A percentile compares a stretch with the other conserved stretches of the same genome.
Conservation (phyloP, 1,140 invertebrate genomes). For the Epicauta chinensis region DNA sequence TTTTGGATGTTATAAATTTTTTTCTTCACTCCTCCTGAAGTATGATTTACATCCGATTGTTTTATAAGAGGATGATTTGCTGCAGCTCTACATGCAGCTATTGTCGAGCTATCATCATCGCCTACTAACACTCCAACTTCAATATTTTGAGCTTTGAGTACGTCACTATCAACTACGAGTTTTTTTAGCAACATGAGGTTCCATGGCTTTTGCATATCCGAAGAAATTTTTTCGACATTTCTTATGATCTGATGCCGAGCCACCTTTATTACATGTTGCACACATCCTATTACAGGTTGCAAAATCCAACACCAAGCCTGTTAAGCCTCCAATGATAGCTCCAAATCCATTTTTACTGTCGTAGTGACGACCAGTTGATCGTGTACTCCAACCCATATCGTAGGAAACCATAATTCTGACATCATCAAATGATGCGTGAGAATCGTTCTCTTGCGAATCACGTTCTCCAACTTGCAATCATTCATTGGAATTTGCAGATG, state of each 20-base stretch:
- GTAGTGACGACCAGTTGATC: too few relatives aligned
- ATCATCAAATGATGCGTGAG: too few relatives aligned
- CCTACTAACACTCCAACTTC: conserved; percentile 2
- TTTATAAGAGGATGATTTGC: background rate
- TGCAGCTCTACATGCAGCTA: background rate
- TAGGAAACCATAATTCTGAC: too few relatives aligned
- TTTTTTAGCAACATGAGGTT: background rate
- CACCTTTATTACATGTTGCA: too few relatives aligned
- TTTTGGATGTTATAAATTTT: background rate
- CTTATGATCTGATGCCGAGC: background rate
- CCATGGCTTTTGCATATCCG: background rate
- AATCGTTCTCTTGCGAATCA: too few relatives aligned
- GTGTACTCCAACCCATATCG: too few relatives aligned
- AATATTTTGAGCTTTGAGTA: background rate
- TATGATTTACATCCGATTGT: background rate
- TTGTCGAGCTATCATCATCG: conserved; percentile 7
- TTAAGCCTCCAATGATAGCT: too few relatives aligned
- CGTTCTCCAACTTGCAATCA: too few relatives aligned
- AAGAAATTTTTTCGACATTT: background rate
- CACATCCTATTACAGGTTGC: too few relatives aligned
- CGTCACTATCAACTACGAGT: background rate
- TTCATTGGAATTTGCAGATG: too few relatives aligned
- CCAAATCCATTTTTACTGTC: too few relatives aligned
- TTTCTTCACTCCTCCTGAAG: background rate
- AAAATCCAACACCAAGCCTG: too few relatives aligned